Evolutionary conservation across 2,888 invertebrate genomes (phyloP).

Genomic region (Eristalis tenax): DNA sequence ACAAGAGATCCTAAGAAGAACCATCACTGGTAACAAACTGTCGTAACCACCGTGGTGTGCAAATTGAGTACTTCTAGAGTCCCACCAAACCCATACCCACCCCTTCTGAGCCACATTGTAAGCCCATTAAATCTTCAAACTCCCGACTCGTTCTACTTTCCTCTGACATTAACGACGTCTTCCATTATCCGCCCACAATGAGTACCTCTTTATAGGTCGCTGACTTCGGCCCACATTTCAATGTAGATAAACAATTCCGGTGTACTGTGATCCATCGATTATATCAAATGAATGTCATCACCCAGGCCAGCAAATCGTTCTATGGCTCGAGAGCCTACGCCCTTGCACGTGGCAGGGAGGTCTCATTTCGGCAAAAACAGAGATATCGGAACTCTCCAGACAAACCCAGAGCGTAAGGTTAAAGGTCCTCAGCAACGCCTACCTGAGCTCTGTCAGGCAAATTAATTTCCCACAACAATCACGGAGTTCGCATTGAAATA

Average conservation of each 20-base stretch:
- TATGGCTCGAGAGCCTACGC: neutral
- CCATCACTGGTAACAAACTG: too few species aligned
- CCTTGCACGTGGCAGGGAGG: neutral
- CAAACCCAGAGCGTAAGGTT: constrained; percentile 42
- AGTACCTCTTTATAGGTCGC: neutral
- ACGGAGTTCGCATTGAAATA: constrained; percentile 62
- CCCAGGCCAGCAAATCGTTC: neutral
- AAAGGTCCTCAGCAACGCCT: constrained; percentile 55
- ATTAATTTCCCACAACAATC: constrained; percentile 69
- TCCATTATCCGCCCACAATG: neutral
- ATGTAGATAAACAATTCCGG: neutral
- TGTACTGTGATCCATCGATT: neutral
- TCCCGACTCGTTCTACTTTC: neutral
- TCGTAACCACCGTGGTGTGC: too few species aligned
- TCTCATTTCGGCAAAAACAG: neutral
- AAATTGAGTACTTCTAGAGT: too few species aligned
- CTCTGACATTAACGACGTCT: neutral
- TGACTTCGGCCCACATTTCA: neutral
- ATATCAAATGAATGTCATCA: neutral
- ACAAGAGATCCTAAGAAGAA: too few species aligned
- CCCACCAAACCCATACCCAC: too few species aligned
- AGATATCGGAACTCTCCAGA: neutral
- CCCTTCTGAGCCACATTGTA: too few species aligned
- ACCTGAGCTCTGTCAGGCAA: constrained; percentile 46
- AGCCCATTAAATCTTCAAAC: neutral